Evolutionary conservation across 2,888 invertebrate genomes (phyloP).

Genomic region (Tiliacea aurago): DNA sequence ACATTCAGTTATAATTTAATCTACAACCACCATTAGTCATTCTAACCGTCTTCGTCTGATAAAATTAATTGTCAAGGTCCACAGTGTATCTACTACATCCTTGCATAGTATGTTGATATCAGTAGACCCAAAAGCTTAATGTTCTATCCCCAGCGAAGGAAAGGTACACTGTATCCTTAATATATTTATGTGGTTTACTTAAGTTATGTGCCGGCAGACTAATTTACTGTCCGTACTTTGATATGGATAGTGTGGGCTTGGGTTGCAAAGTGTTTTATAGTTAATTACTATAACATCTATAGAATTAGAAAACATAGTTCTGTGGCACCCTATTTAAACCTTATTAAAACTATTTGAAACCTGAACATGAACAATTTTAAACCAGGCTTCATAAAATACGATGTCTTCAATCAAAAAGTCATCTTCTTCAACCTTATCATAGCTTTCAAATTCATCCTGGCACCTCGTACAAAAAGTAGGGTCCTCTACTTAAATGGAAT

Average conservation of each 20-base stretch:
- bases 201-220: constrained; percentile 26
- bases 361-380: too few species aligned
- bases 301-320: constrained; percentile 4
- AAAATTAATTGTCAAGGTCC: constrained; percentile 2
- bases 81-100: background rate
- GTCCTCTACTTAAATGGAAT: constrained; percentile 45
- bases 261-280: constrained; percentile 17
- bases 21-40: background rate
- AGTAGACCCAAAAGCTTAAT: constrained; percentile 26
- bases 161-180: constrained; percentile 34
- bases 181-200: constrained; percentile 32
- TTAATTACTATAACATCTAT: constrained; percentile 6
- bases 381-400: background rate
- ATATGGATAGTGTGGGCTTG: constrained; percentile 38
- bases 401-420: background rate
- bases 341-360: too few species aligned
- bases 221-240: constrained; percentile 45
- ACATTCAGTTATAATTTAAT: constrained; percentile 32
- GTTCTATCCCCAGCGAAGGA: constrained; percentile 23
- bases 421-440: constrained; percentile 2
- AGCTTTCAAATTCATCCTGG: constrained; percentile 10
- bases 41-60: constrained; percentile 1
- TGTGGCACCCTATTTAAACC: background rate
- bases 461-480: constrained; percentile 38
- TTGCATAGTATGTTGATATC: constrained; percentile 28